A percentile compares a stretch with the other conserved stretches of the same genome.
Evolutionary conservation across 1,140 invertebrate genomes (phyloP).

Genomic region (fruit fly (Drosophila melanogaster)): DNA sequence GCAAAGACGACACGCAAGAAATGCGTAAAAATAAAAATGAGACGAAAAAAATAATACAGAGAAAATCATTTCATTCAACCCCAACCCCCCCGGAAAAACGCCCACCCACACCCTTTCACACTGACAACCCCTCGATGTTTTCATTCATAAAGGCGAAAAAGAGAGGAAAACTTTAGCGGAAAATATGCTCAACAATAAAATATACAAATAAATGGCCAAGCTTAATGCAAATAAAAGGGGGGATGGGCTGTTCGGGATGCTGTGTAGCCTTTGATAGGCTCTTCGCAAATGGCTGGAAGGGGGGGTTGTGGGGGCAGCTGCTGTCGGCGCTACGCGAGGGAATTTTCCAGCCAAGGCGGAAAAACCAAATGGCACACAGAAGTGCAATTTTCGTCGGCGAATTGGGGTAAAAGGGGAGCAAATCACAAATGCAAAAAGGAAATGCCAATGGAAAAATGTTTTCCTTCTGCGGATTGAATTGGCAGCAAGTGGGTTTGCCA

Average conservation of each 20-base stretch:
- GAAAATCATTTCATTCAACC: conserved; percentile 57
- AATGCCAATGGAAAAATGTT: conserved; percentile 52
- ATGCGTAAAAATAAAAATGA: conserved; percentile 82
- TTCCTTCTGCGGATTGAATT: background rate
- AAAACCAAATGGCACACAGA: conserved; percentile 74
- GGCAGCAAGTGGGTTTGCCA: background rate
- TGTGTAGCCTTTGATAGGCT: conserved; percentile 50
- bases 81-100: conserved; percentile 5
- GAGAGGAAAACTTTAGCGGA: conserved; percentile 73
- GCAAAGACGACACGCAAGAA: conserved; percentile 72
- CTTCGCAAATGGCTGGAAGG: conserved; percentile 6
- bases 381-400: conserved; percentile 70
- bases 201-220: conserved; percentile 79
- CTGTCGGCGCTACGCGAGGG: conserved; percentile 51
- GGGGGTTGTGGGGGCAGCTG: conserved; percentile 12
- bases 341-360: conserved; percentile 60
- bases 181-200: conserved; percentile 81
- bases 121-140: conserved; percentile 45
- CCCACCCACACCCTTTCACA: background rate
- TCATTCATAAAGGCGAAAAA: conserved; percentile 70
- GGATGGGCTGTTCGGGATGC: conserved; percentile 11
- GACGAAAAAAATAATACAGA: conserved; percentile 57
- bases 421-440: conserved; percentile 53
- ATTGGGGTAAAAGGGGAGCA: conserved; percentile 19
- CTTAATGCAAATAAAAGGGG: conserved; percentile 75